Percentiles rank a stretch among this genome's conserved stretches.
These are phyloP conservation scores for Agapostemon virescens DNA, from an alignment of 2,888 invertebrate genomes.

Conservation along the genomic window DNA sequence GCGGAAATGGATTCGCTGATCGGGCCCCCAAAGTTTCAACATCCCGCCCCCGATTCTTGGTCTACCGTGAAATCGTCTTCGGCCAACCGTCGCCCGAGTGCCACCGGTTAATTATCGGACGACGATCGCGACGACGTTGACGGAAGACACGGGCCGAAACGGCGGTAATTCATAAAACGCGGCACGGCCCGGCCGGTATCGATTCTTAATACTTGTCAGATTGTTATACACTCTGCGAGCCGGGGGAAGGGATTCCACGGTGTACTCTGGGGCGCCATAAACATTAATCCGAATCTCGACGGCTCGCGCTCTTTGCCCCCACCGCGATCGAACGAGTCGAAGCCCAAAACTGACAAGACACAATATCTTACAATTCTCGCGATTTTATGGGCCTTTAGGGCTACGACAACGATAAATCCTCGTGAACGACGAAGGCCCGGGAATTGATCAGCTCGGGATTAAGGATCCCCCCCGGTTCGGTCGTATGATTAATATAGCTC, in stretches of 20 bases:
- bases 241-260: conserved; percentile 50
- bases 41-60: not conserved
- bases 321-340: conserved; percentile 61
- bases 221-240: conserved; percentile 40
- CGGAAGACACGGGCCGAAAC: conserved; percentile 1
- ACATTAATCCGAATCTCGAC: conserved; percentile 68
- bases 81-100: not conserved
- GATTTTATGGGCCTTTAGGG: conserved; percentile 58
- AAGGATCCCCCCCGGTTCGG: conserved; percentile 29
- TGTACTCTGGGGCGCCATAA: conserved; percentile 64
- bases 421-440: conserved; percentile 55
- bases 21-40: conserved; percentile 25
- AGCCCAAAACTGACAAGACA: conserved; percentile 61
- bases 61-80: conserved; percentile 28
- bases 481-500: conserved; percentile 36
- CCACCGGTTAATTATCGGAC: conserved; percentile 35
- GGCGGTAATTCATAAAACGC: conserved; percentile 31
- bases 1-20: conserved; percentile 49
- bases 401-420: conserved; percentile 59
- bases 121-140: not conserved
- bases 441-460: conserved; percentile 58
- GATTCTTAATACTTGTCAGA: conserved; percentile 54
- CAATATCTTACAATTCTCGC: conserved; percentile 66
- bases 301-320: conserved; percentile 39
- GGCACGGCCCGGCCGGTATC: conserved; percentile 23